These are phyloP conservation scores for Drosophila kohkoa DNA, from an alignment of 1,140 invertebrate genomes.

Conservation along the genomic window DNA sequence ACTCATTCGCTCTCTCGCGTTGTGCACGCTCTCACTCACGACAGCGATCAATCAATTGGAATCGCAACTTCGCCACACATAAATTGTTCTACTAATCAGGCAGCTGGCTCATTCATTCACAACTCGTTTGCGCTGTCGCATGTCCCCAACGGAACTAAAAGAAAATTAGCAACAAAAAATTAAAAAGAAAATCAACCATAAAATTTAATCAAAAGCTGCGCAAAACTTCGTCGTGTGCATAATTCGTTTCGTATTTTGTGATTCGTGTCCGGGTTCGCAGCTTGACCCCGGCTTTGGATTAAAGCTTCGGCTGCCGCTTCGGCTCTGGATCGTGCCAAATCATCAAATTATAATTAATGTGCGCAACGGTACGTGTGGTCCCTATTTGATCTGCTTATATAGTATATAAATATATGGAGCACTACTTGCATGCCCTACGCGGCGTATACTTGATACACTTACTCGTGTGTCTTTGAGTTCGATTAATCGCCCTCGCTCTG, in stretches of 20 bases:
- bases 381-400: neutral
- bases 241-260: constrained; percentile 22
- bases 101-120: constrained; percentile 76
- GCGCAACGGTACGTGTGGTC: constrained; percentile 34
- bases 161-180: constrained; percentile 12
- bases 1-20: neutral
- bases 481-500: constrained; percentile 22
- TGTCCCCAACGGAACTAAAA: constrained; percentile 26
- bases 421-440: constrained; percentile 1
- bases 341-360: constrained; percentile 45
- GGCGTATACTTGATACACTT: constrained; percentile 17
- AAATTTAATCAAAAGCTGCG: constrained; percentile 8
- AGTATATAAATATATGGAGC: neutral
- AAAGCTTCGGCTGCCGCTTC: constrained; percentile 5
- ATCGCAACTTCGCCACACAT: constrained; percentile 52
- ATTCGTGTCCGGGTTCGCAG: constrained; percentile 72
- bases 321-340: constrained; percentile 39
- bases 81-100: constrained; percentile 72
- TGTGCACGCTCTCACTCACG: constrained; percentile 27
- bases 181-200: constrained; percentile 3
- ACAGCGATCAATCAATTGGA: constrained; percentile 64
- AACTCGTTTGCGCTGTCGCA: constrained; percentile 74
- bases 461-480: neutral
- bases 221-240: constrained; percentile 21
- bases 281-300: constrained; percentile 31